Evolutionary conservation across 1,140 invertebrate species (phyloP), one percentile per base, ranked within the genome.

Genomic region (Nilaparvata lugens): DNA sequence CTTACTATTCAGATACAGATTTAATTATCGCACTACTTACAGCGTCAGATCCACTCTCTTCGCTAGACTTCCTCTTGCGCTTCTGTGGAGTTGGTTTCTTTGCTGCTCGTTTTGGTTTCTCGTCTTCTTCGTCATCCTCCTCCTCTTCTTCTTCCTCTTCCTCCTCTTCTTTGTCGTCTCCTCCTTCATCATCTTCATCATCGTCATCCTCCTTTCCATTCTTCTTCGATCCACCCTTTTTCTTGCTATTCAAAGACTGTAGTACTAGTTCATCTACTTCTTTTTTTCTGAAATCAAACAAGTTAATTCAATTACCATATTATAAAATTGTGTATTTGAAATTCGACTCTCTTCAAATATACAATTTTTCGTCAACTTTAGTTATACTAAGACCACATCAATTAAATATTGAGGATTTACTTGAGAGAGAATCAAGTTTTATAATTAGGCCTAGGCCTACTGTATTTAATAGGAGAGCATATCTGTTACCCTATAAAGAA

Each of bases 221-320:
- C 62, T 79, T 78, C 65, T 79, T 79, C 59, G 73, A 77, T 45
- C 74, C 75, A 56, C 74, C 69, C 21, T 79, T 78, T 63, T 79
- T 74, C 64, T 82, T 83, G 42, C 81, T 78, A 68, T 83, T 78
- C 42, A 86, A 75, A 65, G 78, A 82, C 61, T 86, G 86, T 87
- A 93, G 89, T 0, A 93, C 88, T 40, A 93, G 74, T 64, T 84
- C 81, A 67, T 93, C 90, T 24, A 93, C 86, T 71, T 92, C 83
- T 71, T 91, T 89, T 75, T 89, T 91, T 67, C 88, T 86, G 52
- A 24, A 56, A 58, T 3, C 21, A 25, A 53, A 62, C 19, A 58
- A 42, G 9, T 16, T 5, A 11, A n/a, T n/a, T n/a, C n/a, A n/a
- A n/a, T n/a, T n/a, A n/a, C n/a, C n/a, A n/a, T n/a, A n/a, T n/a